Evolutionary conservation across 2,888 invertebrate genomes (phyloP).

Genomic region (Perizoma affinitatum): DNA sequence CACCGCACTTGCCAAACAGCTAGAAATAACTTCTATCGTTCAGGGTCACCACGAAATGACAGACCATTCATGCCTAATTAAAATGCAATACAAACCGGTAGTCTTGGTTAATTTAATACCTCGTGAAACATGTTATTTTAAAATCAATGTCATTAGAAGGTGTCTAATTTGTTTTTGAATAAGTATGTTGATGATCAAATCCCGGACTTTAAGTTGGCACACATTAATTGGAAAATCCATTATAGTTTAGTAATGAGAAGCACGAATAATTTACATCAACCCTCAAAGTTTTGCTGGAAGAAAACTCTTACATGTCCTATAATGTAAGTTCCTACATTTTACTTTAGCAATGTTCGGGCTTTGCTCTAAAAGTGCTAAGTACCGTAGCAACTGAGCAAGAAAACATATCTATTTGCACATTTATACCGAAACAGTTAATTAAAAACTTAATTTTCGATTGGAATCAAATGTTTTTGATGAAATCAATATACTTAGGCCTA

Average conservation of each 20-base stretch:
- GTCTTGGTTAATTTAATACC: slow-evolving; percentile 4
- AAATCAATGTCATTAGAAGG: slow-evolving; percentile 12
- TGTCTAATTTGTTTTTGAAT: slow-evolving; percentile 4
- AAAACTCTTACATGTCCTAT: too few relatives aligned
- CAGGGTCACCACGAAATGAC: background rate
- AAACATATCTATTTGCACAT: too few relatives aligned
- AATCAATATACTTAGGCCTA: too few relatives aligned
- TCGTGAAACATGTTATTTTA: slow-evolving; percentile 8
- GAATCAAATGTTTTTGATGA: too few relatives aligned
- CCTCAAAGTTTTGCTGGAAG: too few relatives aligned
- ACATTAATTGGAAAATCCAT: background rate
- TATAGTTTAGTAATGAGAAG: background rate
- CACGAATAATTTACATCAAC: too few relatives aligned
- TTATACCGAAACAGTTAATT: too few relatives aligned
- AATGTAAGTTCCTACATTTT: too few relatives aligned
- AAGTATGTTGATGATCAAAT: background rate
- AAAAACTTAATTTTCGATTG: too few relatives aligned
- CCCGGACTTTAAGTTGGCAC: slow-evolving; percentile 6
- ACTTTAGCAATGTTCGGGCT: too few relatives aligned
- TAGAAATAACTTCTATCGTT: background rate
- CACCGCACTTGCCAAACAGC: background rate
- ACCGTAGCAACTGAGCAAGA: too few relatives aligned
- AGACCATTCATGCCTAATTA: background rate
- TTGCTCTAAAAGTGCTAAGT: too few relatives aligned
- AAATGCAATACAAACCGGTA: slow-evolving; percentile 7